Evolutionary conservation across 2,797 vertebrate genomes (phyloP).

Genomic region (Okamejei kenojei): DNA sequence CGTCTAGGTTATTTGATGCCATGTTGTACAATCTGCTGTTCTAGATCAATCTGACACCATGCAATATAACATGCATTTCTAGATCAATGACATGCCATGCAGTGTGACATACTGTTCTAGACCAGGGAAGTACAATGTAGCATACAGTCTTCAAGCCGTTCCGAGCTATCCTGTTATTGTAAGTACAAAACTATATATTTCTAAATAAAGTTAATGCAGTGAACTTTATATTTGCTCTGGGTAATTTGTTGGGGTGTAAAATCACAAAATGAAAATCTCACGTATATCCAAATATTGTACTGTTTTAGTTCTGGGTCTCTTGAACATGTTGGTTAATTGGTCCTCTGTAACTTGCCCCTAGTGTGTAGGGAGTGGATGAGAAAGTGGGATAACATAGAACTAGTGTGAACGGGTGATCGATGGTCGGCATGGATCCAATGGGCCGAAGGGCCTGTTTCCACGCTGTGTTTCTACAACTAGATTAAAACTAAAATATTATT

Average conservation of each 20-base stretch:
- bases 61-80: constrained; percentile 20
- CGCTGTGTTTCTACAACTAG: no score
- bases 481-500: neutral
- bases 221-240: neutral
- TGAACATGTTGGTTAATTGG: no score
- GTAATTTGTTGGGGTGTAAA: neutral
- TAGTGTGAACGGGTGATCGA: no score
- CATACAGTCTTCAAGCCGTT: constrained; percentile 31
- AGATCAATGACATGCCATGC: constrained; percentile 25
- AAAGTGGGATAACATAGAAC: no score
- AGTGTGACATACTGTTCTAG: constrained; percentile 32
- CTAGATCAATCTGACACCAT: constrained; percentile 30
- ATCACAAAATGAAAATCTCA: neutral
- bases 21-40: constrained; percentile 15
- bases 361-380: no score
- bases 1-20: constrained; percentile 8
- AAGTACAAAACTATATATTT: constrained; percentile 3
- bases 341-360: no score
- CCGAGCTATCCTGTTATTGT: constrained; percentile 18
- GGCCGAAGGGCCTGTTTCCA: no score
- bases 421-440: no score
- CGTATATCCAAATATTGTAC: neutral
- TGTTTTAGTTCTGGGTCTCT: no score
- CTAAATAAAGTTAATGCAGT: neutral
- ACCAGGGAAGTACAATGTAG: constrained; percentile 25